phyloP scores from a whole-genome alignment of 2,113 vertebrate genomes.

The Xiphorhynchus elegans region DNA sequence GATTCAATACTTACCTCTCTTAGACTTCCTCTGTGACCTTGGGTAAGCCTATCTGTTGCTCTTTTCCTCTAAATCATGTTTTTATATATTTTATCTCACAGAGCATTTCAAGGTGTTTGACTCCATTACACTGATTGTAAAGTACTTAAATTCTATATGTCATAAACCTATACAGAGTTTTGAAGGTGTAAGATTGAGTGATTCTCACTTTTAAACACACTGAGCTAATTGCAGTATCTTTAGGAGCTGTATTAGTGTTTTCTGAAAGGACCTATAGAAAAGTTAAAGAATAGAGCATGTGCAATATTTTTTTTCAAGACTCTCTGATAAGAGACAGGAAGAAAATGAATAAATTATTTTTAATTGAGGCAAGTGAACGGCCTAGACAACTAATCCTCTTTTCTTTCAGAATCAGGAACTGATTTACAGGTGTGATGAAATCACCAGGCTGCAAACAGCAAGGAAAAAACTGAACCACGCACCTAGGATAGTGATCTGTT shows the following conservation, averaged over 20 bases:
- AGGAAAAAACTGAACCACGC: not conserved
- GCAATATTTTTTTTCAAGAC: not conserved
- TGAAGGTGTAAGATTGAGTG: not conserved
- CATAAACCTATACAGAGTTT: not conserved
- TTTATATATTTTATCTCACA: slow-evolving; percentile 1
- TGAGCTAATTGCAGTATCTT: not conserved
- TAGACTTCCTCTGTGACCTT: slow-evolving; percentile 53
- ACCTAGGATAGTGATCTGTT: not conserved
- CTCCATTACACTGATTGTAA: not conserved
- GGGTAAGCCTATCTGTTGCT: slow-evolving; percentile 43
- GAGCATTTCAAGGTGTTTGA: not conserved
- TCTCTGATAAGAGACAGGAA: not conserved
- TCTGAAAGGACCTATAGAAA: not conserved
- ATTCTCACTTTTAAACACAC: not conserved
- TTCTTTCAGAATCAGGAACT: not conserved
- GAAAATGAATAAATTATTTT: not conserved
- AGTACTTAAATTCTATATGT: not conserved
- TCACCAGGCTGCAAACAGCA: not conserved
- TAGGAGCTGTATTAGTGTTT: not conserved
- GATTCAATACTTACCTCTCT: slow-evolving; percentile 49
- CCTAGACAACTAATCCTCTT: not conserved
- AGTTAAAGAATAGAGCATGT: not conserved
- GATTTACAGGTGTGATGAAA: not conserved
- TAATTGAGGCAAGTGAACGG: not conserved
- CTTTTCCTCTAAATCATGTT: slow-evolving; percentile 36